Conservation (phyloP, 92 coral and sea anemone species). For the Heliopora coerulea region DNA sequence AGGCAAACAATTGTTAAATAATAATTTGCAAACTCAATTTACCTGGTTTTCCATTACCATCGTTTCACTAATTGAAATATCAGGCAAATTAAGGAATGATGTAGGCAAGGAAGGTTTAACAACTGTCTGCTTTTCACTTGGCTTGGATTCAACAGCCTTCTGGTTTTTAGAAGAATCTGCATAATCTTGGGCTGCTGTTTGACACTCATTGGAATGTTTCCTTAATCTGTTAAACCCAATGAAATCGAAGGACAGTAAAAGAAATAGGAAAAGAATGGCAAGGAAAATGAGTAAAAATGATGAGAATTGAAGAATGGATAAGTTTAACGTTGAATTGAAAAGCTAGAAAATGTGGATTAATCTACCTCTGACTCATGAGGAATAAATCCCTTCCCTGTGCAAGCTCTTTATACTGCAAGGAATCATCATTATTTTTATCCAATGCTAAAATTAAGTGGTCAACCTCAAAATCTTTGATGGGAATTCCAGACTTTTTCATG, state of each 20-base stretch:
- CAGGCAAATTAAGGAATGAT: constrained; percentile 24
- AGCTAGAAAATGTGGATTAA: neutral
- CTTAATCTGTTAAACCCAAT: constrained; percentile 1
- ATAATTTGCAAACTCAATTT: too few species aligned
- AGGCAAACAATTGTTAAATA: too few species aligned
- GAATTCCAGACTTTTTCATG: constrained; percentile 70
- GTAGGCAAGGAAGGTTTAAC: neutral
- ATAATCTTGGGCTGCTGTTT: neutral
- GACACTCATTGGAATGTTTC: constrained; percentile 6
- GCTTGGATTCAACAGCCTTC: neutral
- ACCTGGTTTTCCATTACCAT: neutral
- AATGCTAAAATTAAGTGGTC: constrained; percentile 82
- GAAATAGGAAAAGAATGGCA: neutral
- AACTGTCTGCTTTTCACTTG: neutral
- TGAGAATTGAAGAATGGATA: too few species aligned
- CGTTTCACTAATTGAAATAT: neutral
- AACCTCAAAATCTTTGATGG: constrained; percentile 79
- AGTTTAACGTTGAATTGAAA: too few species aligned
- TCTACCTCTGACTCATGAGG: neutral
- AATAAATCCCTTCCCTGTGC: constrained; percentile 79
- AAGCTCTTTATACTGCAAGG: constrained; percentile 84
- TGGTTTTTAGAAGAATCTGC: neutral
- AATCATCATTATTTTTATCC: constrained; percentile 85
- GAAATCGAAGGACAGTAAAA: neutral
- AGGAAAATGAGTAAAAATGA: neutral